These are phyloP conservation scores for Epirrhoe tristata DNA, from an alignment of 2,888 invertebrate species.

Conservation along the genomic window DNA sequence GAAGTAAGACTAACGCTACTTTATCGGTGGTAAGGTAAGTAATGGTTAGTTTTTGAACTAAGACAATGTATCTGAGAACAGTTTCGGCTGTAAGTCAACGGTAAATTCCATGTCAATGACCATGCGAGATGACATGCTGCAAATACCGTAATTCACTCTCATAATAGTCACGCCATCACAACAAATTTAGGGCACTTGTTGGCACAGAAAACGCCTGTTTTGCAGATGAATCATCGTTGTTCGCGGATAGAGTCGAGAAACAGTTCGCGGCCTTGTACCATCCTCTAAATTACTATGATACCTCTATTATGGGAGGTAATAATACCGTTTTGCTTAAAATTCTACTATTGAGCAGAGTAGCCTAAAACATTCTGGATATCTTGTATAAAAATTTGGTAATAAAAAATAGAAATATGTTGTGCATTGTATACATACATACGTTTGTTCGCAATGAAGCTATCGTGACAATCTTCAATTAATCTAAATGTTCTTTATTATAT, in stretches of 20 bases:
- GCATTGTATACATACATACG: slow-evolving; percentile 46
- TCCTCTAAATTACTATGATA: slow-evolving; percentile 17
- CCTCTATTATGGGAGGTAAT: slow-evolving; percentile 3
- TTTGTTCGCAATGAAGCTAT: slow-evolving; percentile 45
- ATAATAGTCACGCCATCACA: slow-evolving; percentile 60
- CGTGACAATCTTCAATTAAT: slow-evolving; percentile 61
- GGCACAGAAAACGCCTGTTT: slow-evolving; percentile 37
- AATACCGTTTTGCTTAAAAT: slow-evolving; percentile 12
- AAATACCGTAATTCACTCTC: slow-evolving; percentile 66
- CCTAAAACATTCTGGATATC: slow-evolving; percentile 54
- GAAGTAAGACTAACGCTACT: slow-evolving; percentile 9
- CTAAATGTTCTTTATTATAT: slow-evolving; percentile 52
- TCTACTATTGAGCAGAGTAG: not conserved
- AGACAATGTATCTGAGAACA: slow-evolving; percentile 50
- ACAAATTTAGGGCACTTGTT: slow-evolving; percentile 57
- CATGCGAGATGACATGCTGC: slow-evolving; percentile 67
- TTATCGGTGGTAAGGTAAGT: not conserved
- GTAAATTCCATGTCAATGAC: slow-evolving; percentile 73
- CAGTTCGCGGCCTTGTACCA: slow-evolving; percentile 40
- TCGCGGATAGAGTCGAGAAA: slow-evolving; percentile 33
- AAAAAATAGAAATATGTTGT: slow-evolving; percentile 42
- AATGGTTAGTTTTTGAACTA: slow-evolving; percentile 10
- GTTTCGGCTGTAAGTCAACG: slow-evolving; percentile 57
- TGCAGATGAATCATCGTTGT: slow-evolving; percentile 37
- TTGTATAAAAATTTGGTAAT: slow-evolving; percentile 45